Conservation (phyloP, 2,797 vertebrate genomes). For the Rhinichthys osculus region DNA sequence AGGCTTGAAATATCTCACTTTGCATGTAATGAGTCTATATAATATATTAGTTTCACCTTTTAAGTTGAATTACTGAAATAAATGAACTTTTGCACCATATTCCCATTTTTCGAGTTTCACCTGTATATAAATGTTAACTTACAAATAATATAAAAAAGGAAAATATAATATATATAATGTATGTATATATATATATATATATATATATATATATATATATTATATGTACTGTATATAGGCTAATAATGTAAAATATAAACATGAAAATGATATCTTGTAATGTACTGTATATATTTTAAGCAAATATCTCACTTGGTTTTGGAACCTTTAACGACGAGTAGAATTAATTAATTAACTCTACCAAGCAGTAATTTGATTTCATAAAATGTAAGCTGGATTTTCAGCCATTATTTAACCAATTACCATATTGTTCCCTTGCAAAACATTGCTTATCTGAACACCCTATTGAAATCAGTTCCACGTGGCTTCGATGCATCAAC, state of each 20-base stretch:
- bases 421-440: neutral
- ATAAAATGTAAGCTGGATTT: neutral
- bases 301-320: neutral
- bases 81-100: too few relatives aligned
- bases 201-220: too few relatives aligned
- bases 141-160: too few relatives aligned
- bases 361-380: neutral
- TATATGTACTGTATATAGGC: neutral
- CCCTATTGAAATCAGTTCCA: slow-evolving; percentile 2
- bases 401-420: neutral
- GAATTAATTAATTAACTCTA: neutral
- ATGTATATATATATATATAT: too few relatives aligned
- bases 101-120: too few relatives aligned
- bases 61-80: too few relatives aligned
- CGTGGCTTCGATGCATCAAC: slow-evolving; percentile 10
- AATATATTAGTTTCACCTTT: too few relatives aligned
- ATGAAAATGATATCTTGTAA: neutral
- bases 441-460: neutral
- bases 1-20: too few relatives aligned
- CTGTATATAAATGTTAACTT: neutral
- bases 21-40: too few relatives aligned
- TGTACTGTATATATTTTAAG: neutral
- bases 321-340: neutral
- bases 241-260: neutral
- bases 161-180: too few relatives aligned